phyloP scores from a whole-genome alignment of 2,888 invertebrate genomes.

The Rosalia funebris region DNA sequence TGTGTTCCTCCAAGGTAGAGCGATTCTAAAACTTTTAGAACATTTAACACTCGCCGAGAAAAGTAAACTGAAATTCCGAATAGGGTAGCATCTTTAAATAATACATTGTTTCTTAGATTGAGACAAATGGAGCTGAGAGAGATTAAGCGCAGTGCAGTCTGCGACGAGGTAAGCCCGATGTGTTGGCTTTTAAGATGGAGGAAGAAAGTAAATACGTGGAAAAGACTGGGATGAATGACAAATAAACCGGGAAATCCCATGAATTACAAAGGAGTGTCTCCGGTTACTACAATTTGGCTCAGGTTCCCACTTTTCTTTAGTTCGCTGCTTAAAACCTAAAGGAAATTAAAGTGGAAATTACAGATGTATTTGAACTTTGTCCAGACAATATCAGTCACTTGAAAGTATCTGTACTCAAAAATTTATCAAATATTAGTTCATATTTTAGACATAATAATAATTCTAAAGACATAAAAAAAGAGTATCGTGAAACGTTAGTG shows the following conservation, averaged over 20 bases:
- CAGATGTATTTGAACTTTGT: slow-evolving; percentile 50
- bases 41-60: slow-evolving; percentile 43
- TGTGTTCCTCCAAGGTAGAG: slow-evolving; percentile 19
- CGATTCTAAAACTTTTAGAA: slow-evolving; percentile 34
- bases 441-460: too few species aligned
- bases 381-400: slow-evolving; percentile 33
- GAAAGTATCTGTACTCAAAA: too few species aligned
- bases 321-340: slow-evolving; percentile 54
- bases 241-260: slow-evolving; percentile 64
- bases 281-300: slow-evolving; percentile 60
- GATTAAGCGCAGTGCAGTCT: slow-evolving; percentile 58
- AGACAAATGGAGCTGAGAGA: slow-evolving; percentile 64
- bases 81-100: slow-evolving; percentile 60
- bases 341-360: slow-evolving; percentile 61
- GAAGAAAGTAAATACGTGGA: slow-evolving; percentile 54
- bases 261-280: slow-evolving; percentile 65
- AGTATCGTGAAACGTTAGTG: too few species aligned
- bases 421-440: too few species aligned
- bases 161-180: slow-evolving; percentile 46
- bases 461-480: too few species aligned
- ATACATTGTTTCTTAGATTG: slow-evolving; percentile 64
- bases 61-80: slow-evolving; percentile 49
- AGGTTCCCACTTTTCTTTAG: slow-evolving; percentile 53
- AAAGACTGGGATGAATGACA: slow-evolving; percentile 64
- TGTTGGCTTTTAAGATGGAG: slow-evolving; percentile 36